A percentile compares a stretch with the other conserved stretches of the same genome.
These are phyloP conservation scores for Muscina levida DNA, from an alignment of 2,888 invertebrate species.

Conservation along the genomic window DNA sequence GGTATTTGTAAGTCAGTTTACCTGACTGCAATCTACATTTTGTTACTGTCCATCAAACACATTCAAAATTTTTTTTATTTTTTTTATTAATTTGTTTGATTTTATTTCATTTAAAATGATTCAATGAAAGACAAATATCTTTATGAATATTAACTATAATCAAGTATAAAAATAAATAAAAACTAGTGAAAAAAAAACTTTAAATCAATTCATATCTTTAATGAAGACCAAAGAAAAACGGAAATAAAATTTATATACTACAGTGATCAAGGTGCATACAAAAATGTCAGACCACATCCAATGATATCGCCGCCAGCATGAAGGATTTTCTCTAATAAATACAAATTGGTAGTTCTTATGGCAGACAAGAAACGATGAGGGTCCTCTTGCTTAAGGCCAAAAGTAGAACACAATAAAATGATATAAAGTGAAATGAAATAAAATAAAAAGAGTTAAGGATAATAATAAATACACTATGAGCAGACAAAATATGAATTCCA, in stretches of 20 bases:
- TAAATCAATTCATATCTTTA: constrained; percentile 50
- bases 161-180: constrained; percentile 5
- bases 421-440: constrained; percentile 6
- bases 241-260: constrained; percentile 54
- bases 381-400: constrained; percentile 25
- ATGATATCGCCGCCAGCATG: constrained; percentile 10
- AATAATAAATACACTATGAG: background rate
- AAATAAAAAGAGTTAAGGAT: constrained; percentile 11
- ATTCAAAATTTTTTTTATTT: too few relatives aligned
- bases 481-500: constrained; percentile 1
- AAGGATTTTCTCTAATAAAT: constrained; percentile 55
- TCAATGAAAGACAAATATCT: too few relatives aligned
- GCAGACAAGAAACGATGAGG: constrained; percentile 45
- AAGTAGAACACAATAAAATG: constrained; percentile 17
- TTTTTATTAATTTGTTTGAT: too few relatives aligned
- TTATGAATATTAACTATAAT: too few relatives aligned
- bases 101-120: too few relatives aligned
- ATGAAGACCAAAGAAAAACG: constrained; percentile 50
- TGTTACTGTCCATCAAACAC: too few relatives aligned
- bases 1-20: too few relatives aligned
- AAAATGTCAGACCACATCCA: constrained; percentile 12
- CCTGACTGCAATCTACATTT: too few relatives aligned
- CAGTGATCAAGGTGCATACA: constrained; percentile 16
- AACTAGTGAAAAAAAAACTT: constrained; percentile 34
- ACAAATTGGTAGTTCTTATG: constrained; percentile 62